Conservation (phyloP, 53 echinoderm and acorn worm genomes). For the Stichopus horrens region DNA sequence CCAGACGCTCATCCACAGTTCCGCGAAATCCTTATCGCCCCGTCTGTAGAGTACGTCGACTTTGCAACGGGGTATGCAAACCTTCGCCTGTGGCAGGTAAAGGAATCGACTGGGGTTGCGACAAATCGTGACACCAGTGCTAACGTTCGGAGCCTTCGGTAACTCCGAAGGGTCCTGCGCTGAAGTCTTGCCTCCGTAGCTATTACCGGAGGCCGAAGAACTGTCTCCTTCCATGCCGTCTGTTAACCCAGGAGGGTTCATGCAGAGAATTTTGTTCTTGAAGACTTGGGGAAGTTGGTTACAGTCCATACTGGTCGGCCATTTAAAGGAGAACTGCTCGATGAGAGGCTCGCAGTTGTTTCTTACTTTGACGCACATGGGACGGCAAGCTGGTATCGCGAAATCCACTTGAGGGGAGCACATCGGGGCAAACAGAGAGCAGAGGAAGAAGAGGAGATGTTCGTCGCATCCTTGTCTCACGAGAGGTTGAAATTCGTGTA, state of each 20-base stretch:
- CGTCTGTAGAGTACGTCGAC: constrained; percentile 84
- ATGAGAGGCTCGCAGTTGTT: constrained; percentile 87
- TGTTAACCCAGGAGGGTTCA: constrained; percentile 87
- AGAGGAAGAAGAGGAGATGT: constrained; percentile 83
- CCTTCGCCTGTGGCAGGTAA: constrained; percentile 69
- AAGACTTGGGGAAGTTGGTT: constrained; percentile 67
- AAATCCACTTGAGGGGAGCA: constrained; percentile 89
- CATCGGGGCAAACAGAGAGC: constrained; percentile 94
- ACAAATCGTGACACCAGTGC: constrained; percentile 44
- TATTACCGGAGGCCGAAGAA: neutral
- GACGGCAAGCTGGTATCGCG: constrained; percentile 87
- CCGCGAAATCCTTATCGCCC: constrained; percentile 86
- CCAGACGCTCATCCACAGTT: constrained; percentile 99
- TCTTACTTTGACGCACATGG: constrained; percentile 92
- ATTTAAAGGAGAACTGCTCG: constrained; percentile 77
- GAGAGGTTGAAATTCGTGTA: constrained; percentile 91
- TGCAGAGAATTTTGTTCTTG: constrained; percentile 77
- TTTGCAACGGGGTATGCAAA: constrained; percentile 86
- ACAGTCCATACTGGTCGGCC: constrained; percentile 89
- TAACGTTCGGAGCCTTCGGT: constrained; percentile 26
- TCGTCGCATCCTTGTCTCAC: constrained; percentile 90
- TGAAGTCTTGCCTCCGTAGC: neutral
- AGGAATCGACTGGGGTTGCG: constrained; percentile 76
- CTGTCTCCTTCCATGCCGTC: constrained; percentile 28
- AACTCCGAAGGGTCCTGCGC: neutral